phyloP scores from a whole-genome alignment of 1,140 invertebrate species.

The Papilio polytes region DNA sequence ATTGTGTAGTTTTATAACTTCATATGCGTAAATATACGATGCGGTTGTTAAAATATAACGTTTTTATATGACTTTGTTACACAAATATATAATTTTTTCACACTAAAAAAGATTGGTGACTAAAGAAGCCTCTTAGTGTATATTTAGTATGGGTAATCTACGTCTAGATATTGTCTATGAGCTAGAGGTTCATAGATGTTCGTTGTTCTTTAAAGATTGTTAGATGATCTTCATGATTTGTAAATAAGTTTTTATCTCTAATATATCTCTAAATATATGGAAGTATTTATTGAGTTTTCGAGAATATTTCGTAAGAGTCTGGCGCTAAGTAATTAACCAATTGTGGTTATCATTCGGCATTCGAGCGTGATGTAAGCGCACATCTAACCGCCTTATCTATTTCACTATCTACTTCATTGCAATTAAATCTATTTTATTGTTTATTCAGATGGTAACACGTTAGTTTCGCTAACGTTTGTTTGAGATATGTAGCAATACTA shows the following conservation, averaged over 20 bases:
- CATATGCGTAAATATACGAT: conserved; percentile 19
- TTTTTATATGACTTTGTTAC: conserved; percentile 1
- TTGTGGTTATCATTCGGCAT: conserved; percentile 27
- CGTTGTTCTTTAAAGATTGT: neutral
- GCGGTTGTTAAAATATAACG: conserved; percentile 8
- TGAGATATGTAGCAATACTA: neutral
- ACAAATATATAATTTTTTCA: neutral
- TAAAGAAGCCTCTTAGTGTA: too few species aligned
- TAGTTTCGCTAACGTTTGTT: conserved; percentile 3
- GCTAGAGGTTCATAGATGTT: neutral
- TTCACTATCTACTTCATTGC: neutral
- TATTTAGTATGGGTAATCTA: too few species aligned
- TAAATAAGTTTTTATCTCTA: neutral
- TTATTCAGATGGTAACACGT: conserved; percentile 6
- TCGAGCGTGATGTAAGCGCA: conserved; percentile 21
- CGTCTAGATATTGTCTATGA: neutral
- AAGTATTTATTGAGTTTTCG: neutral
- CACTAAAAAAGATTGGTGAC: too few species aligned
- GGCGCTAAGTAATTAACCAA: conserved; percentile 34
- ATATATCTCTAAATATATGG: neutral
- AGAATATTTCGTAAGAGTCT: neutral
- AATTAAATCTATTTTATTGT: conserved; percentile 21
- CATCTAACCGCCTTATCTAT: conserved; percentile 31
- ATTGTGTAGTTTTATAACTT: conserved; percentile 34
- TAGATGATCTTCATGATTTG: too few species aligned